Percentiles rank a stretch among this genome's conserved stretches.
Conservation (phyloP, 2,888 invertebrate species). For the Folsomia candida region DNA sequence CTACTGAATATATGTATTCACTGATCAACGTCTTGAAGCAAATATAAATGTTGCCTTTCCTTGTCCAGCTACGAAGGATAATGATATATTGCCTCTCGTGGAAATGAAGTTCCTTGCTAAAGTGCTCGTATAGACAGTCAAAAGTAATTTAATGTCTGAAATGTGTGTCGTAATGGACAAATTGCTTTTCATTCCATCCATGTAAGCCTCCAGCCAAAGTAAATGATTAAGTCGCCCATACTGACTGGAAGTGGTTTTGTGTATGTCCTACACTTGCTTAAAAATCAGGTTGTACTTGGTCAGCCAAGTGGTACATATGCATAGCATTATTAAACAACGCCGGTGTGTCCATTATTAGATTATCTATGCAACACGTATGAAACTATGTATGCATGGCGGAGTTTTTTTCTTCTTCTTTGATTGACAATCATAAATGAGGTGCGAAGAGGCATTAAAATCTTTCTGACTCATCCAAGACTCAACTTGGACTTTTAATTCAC, state of each 20-base stretch:
- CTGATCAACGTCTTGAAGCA: too few relatives aligned
- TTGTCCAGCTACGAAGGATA: too few relatives aligned
- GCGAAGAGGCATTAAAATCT: conserved; percentile 33
- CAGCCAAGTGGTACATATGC: too few relatives aligned
- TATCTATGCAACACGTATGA: too few relatives aligned
- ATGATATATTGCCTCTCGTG: conserved; percentile 1
- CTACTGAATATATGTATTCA: background rate
- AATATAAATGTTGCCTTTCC: too few relatives aligned
- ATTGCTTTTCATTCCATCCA: conserved; percentile 12
- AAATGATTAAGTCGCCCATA: background rate
- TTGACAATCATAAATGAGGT: conserved; percentile 33
- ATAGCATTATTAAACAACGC: too few relatives aligned
- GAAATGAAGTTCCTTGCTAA: conserved; percentile 2
- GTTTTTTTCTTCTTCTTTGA: too few relatives aligned
- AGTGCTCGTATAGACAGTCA: conserved; percentile 5
- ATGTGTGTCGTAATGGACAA: conserved; percentile 19
- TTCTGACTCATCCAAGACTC: too few relatives aligned
- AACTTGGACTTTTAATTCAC: too few relatives aligned
- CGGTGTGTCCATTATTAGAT: too few relatives aligned
- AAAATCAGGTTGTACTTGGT: too few relatives aligned
- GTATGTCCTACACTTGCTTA: conserved; percentile 9
- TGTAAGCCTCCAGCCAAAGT: conserved; percentile 8
- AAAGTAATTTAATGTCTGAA: conserved; percentile 9
- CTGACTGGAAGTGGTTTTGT: background rate
- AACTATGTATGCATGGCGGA: too few relatives aligned